Percentiles rank a stretch among this genome's conserved stretches.
Conservation (phyloP, 1,140 invertebrate genomes). For the Drosophila bocki region DNA sequence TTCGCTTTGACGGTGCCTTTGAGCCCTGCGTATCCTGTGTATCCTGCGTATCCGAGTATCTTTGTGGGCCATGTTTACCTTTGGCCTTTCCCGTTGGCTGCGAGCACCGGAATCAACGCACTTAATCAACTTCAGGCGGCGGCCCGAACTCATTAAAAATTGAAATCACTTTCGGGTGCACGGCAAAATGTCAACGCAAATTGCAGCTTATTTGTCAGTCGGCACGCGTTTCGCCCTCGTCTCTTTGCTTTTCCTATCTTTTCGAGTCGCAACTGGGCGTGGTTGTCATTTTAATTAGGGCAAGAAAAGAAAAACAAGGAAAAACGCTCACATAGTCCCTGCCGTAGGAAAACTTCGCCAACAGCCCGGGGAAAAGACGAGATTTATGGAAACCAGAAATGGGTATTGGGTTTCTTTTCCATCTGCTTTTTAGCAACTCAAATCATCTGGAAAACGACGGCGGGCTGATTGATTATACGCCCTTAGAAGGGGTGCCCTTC, state of each 20-base stretch:
- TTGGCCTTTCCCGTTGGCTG: constrained; percentile 35
- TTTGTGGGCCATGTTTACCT: constrained; percentile 36
- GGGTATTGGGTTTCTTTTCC: constrained; percentile 4
- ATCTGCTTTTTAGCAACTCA: constrained; percentile 10
- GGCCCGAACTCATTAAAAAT: constrained; percentile 75
- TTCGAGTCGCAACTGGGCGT: constrained; percentile 33
- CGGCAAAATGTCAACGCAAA: constrained; percentile 81
- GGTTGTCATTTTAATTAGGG: constrained; percentile 74
- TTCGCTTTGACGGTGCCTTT: constrained; percentile 43
- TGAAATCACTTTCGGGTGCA: constrained; percentile 70
- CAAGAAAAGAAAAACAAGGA: constrained; percentile 30
- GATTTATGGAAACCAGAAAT: constrained; percentile 26
- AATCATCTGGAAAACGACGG: constrained; percentile 37
- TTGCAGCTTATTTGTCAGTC: constrained; percentile 83
- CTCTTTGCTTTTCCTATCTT: constrained; percentile 18
- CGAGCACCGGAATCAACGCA: constrained; percentile 60
- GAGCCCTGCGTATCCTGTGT: constrained; percentile 7
- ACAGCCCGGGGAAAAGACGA: constrained; percentile 5
- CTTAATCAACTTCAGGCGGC: constrained; percentile 69
- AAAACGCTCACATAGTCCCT: neutral
- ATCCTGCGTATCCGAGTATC: constrained; percentile 26
- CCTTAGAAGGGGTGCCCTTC: neutral
- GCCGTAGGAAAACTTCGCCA: constrained; percentile 14
- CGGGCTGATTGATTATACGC: constrained; percentile 32
- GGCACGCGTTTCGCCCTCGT: constrained; percentile 30